Percentiles rank a stretch among this genome's conserved stretches.
Conservation (phyloP, 2,797 vertebrate genomes). For the Leucoraja ocellata region DNA sequence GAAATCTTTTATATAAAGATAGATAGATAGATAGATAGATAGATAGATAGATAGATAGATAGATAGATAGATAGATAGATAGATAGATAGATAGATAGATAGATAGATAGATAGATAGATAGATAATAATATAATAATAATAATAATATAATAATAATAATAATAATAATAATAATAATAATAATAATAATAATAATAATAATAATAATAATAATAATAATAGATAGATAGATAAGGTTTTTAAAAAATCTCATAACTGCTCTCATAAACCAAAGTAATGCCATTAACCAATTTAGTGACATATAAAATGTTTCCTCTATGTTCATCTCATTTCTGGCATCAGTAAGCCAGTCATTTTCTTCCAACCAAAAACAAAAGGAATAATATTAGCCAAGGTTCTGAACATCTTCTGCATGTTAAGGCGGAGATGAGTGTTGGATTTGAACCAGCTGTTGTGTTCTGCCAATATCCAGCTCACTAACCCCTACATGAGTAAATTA, state of each 20-base stretch:
- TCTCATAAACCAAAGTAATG: background rate
- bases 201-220: too few species aligned
- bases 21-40: too few species aligned
- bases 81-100: too few species aligned
- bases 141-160: too few species aligned
- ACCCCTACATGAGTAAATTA: background rate
- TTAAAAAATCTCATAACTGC: background rate
- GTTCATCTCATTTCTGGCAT: background rate
- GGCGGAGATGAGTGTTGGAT: background rate
- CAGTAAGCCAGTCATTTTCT: background rate
- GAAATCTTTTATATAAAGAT: too few species aligned
- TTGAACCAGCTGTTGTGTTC: background rate
- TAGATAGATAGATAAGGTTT: background rate
- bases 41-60: too few species aligned
- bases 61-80: too few species aligned
- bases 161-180: too few species aligned
- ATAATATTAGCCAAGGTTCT: background rate
- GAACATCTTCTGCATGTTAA: background rate
- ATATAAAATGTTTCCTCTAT: background rate
- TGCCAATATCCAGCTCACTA: background rate
- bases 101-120: too few species aligned
- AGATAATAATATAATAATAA: too few species aligned
- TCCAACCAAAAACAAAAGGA: background rate
- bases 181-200: too few species aligned
- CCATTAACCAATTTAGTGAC: background rate